Evolutionary conservation across 1,140 invertebrate species (phyloP), one percentile per base, ranked within the genome.

Genomic region (Lethocerus indicus): DNA sequence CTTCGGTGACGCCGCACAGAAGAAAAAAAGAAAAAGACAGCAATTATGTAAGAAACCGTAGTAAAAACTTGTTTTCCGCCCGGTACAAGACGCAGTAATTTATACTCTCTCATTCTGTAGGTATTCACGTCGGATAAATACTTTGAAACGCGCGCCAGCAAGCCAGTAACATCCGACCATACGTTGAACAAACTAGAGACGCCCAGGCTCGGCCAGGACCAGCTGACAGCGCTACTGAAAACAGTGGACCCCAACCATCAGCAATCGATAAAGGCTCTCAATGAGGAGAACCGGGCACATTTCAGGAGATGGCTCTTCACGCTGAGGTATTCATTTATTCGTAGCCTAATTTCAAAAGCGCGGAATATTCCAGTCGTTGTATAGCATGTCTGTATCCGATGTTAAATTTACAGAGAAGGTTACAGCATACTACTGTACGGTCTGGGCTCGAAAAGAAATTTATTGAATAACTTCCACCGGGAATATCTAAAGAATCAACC

Each of bases 401-500:
- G 20, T 4, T 44, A 25, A 39, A 39, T 50, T 53, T 50, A 29
- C 50, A 87, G 87, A 60, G 79, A 91, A 75, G 83, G 83, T 26
- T 92, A 83, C 59, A 94, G 82, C 61, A 66, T 95, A 26, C 62
- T 95, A 27, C 62, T 93, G 0, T 85, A 91, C 69, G 90, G 90
- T 1, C 61, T 93, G 43, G 92, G 92, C 6, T 94, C 89, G 1
- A 96, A 96, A 64, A 72, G 76, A 29, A 68, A 71, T 29, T 60
- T 95, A 4, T 64, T 95, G 23, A 75, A 86, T 55, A 65, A 77
- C 43, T 94, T 93, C 66, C 76, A 82, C 55, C 65, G 67, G 26
- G 63, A 79, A 55, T 71, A 76, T 36, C 64, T 93, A 1, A 58
- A 65, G 6, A 67, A 83, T 44, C 68, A 73, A 56, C 76, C 79